These are phyloP conservation scores for Eristalis arbustorum DNA, from an alignment of 2,888 invertebrate species.

Conservation along the genomic window DNA sequence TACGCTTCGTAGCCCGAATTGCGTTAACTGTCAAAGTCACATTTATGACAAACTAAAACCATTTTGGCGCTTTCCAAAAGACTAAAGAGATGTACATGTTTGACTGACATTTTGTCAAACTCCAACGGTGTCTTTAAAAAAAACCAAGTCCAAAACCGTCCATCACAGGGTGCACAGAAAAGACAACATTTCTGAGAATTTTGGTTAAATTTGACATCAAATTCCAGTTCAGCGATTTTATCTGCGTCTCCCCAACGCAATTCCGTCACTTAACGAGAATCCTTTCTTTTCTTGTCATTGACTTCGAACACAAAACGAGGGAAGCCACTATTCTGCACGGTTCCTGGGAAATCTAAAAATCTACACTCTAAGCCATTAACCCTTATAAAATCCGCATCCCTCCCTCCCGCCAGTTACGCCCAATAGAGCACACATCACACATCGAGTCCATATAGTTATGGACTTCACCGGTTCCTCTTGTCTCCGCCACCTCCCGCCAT, in stretches of 20 bases:
- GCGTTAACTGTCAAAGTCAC: neutral
- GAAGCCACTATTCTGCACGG: neutral
- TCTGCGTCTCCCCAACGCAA: neutral
- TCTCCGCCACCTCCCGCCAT: neutral
- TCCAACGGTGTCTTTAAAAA: neutral
- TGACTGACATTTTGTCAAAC: neutral
- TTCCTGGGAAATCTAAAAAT: neutral
- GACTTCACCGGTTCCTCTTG: neutral
- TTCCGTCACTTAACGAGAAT: neutral
- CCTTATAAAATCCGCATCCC: constrained; percentile 15
- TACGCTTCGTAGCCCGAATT: neutral
- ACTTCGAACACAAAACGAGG: neutral
- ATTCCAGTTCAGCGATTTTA: neutral
- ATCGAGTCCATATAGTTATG: neutral
- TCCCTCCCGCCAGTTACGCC: constrained; percentile 17
- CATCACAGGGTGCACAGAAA: neutral
- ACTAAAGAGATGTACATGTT: too few species aligned
- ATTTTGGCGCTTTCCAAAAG: neutral
- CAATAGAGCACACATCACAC: constrained; percentile 2
- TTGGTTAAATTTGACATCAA: neutral
- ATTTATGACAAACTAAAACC: neutral
- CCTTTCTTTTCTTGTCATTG: neutral
- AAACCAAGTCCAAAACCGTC: neutral
- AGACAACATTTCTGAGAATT: neutral
- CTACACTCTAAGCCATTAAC: constrained; percentile 39